These are phyloP conservation scores for Phenganax subtilis DNA, from an alignment of 92 coral and sea anemone genomes.

Conservation along the genomic window DNA sequence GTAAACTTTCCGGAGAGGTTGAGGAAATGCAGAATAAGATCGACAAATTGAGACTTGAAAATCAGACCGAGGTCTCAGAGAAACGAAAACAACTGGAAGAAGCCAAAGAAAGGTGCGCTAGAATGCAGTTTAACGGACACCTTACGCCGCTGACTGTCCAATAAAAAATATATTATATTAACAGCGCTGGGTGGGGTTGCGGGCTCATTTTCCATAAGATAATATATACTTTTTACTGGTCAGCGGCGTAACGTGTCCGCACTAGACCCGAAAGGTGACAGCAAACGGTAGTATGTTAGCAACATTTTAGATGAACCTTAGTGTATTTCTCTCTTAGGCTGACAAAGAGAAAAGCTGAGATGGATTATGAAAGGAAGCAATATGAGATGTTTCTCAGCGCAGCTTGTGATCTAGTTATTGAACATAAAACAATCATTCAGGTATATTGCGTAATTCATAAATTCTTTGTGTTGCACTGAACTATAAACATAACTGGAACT, in stretches of 20 bases:
- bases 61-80: conserved; percentile 54
- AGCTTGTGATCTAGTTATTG: conserved; percentile 68
- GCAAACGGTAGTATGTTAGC: not conserved
- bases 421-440: conserved; percentile 77
- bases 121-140: too few relatives aligned
- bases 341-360: conserved; percentile 44
- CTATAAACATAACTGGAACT: not conserved
- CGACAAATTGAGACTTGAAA: conserved; percentile 56
- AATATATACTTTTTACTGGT: too few relatives aligned
- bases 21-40: conserved; percentile 53
- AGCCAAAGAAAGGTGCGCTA: conserved; percentile 53
- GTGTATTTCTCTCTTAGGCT: conserved; percentile 38
- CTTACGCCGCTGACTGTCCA: too few relatives aligned
- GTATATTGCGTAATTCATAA: conserved; percentile 34
- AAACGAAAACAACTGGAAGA: conserved; percentile 55
- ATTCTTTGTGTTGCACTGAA: not conserved
- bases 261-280: not conserved
- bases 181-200: too few relatives aligned
- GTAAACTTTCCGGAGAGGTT: conserved; percentile 53
- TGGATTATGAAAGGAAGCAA: conserved; percentile 55
- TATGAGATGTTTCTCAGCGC: conserved; percentile 58
- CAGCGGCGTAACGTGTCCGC: too few relatives aligned
- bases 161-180: too few relatives aligned
- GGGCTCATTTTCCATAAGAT: too few relatives aligned
- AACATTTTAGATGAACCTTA: not conserved